Evolutionary conservation across 2,113 vertebrate genomes (phyloP), one percentile per base, ranked within the genome.

Genomic region (Petromus typicus): DNA sequence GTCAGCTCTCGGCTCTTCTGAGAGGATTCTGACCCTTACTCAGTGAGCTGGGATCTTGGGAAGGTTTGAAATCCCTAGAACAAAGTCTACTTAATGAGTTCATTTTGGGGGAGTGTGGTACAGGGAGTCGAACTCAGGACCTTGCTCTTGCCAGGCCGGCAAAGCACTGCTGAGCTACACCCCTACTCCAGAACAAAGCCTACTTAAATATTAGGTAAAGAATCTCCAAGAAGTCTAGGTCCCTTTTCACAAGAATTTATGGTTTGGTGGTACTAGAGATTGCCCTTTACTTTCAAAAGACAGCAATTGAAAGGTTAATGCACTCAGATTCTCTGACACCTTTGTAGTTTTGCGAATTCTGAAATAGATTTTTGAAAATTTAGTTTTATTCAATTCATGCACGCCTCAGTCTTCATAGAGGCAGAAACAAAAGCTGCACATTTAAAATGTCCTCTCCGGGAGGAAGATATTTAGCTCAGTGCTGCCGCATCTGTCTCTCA

Each of bases 241-340:
- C 22, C 37, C 40, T 66, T 66, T 69, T 22, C 20, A n/a, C 32
- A 20, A 69, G n/a, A 37, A 69, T 59, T 59, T 20, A 59, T 71
- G 2, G 40, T 71, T 71, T 22, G 37, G 22, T 73, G 69, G 3
- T 73, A 43, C 22, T 12, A 37, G 69, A 43, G 69, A 73, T 43
- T 20, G 27, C 45, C 61, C 79, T 34, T 80, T 27, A 48, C 22
- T 71, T 56, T 48, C 11, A 83, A 64, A 64, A 51, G 34, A 66
- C 34, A 59, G 32, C 64, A 76, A 57, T 63, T 27, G 11, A n/a
- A 80, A 86, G n/a, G 73, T 83, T 79, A 84, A 57, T 92, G 56
- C 76, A 20, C 51, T 92, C 66, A 23, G 25, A 66, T 86, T 91
- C 84, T 82, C 94, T 76, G 45, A 92, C n/a, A 63, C 34, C 73